These are phyloP conservation scores for Smithornis capensis DNA, from an alignment of 2,113 vertebrate genomes.

Conservation along the genomic window DNA sequence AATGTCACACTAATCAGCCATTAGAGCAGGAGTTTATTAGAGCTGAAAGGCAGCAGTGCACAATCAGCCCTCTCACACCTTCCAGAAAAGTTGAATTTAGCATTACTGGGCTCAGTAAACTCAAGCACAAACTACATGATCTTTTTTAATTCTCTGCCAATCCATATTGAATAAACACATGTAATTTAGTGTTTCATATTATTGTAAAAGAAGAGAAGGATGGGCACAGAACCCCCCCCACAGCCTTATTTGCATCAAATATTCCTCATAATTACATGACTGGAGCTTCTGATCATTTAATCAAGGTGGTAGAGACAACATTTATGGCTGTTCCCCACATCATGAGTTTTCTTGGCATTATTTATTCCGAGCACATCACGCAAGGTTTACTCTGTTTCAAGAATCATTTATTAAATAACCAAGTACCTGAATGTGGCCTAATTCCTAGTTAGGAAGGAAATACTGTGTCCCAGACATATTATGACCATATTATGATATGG, in stretches of 20 bases:
- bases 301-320: background rate
- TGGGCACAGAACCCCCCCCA: background rate
- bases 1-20: background rate
- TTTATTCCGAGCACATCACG: background rate
- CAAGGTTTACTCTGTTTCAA: background rate
- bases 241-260: background rate
- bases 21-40: background rate
- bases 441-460: background rate
- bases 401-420: background rate
- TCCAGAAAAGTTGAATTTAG: background rate
- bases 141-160: background rate
- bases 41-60: background rate
- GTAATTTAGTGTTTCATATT: background rate
- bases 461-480: background rate
- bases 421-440: background rate
- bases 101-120: background rate
- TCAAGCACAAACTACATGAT: background rate
- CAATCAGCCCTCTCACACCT: background rate
- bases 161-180: background rate
- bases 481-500: accelerated
- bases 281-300: background rate
- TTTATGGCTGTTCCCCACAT: background rate
- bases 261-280: background rate
- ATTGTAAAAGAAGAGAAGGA: background rate
- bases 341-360: background rate